Base-by-base conservation (phyloP, 2,113 vertebrate species). In the Oncorhynchus clarkii region DNA sequence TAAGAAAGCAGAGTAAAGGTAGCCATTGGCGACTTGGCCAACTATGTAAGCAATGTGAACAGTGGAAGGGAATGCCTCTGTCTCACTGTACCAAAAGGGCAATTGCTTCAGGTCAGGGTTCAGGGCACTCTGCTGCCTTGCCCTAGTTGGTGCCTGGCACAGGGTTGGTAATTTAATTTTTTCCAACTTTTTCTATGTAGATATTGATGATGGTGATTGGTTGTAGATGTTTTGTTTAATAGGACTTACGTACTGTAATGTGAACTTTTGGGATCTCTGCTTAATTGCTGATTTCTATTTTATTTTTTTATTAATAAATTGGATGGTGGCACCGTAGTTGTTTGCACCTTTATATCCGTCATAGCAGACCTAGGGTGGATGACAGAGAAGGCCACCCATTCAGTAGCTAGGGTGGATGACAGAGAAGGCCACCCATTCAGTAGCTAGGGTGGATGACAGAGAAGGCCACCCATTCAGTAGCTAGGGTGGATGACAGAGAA, bases 251-350 rank as follows among this genome's bases (percentile, higher is more conserved):
- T 12, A 45, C 39, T 45, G 91, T 93, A 91, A 92, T 88, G 90
- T 91, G 92, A 91, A 90, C 88, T 78, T 83, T 90, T 85, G 83
- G 86, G 84, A 92, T 91, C 80, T 88, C 81, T 78, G 81, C 83
- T 86, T 86, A 87, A 91, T 73, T 79, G 74, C 82, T 88, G 84
- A 81, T 90, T 45, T 88, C n/a, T n/a, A n/a, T n/a, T n/a, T n/a
- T n/a, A n/a, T n/a, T 24, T 24, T 24, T 24, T 24, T 24, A 24
- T 24, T 24, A 24, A 24, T 24, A 24, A 24, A 24, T 5, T 27
- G 54, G 14, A 71, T 0, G 7, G 75, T 66, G 57, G 71, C 62
- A 2, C 51, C 20, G 0, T 4, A 14, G 59, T 71, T 67, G 67
- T 80, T 79, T 72, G 73, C 26, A 76, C 79, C 81, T 84, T 84